Evolutionary conservation across 2,113 vertebrate genomes (phyloP), one percentile per base, ranked within the genome.

Genomic region (Scomber scombrus): DNA sequence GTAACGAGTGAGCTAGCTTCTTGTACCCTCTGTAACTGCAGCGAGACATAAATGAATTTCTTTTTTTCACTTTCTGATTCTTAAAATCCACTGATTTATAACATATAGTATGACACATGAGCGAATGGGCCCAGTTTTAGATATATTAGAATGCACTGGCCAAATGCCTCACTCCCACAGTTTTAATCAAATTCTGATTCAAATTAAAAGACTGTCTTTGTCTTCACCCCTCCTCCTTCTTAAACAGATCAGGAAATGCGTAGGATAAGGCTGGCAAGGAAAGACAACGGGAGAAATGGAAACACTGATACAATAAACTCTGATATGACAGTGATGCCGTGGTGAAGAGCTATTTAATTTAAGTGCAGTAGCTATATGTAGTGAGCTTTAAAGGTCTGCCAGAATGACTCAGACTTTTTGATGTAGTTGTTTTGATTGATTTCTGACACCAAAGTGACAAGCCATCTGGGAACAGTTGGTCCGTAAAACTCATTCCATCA

Each of bases 401-500:
- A 14, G 16, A 84, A 64, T 57, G 75, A 80, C 49, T 69, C 31
- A 40, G n/a, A 19, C 57, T 65, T 63, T 73, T 76, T 7, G 26
- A 62, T 64, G 45, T 21, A 5, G 63, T 45, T 40, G 73, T 70
- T 71, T 85, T 72, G 78, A 90, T 73, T 71, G 67, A 80, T 88
- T 75, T 58, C 19, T 69, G 52, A 57, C 51, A 74, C 55, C 52
- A 18, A 70, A 49, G 57, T 76, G 76, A 85, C 54, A 65, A 66
- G 45, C 26, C 80, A 64, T 62, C 58, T 67, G 78, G 82, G 68
- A 80, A 74, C 63, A 85, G 31, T 52, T 65, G 66, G 54, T 77
- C 55, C n/a, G 5, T 40, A 86, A 91, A 89, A 80, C 74, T 80
- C 75, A 77, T 76, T 63, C 79, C 67, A 76, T 84, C 67, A 57